Evolutionary conservation across 2,797 vertebrate genomes (phyloP).

Genomic region (Poecilia velifera): DNA sequence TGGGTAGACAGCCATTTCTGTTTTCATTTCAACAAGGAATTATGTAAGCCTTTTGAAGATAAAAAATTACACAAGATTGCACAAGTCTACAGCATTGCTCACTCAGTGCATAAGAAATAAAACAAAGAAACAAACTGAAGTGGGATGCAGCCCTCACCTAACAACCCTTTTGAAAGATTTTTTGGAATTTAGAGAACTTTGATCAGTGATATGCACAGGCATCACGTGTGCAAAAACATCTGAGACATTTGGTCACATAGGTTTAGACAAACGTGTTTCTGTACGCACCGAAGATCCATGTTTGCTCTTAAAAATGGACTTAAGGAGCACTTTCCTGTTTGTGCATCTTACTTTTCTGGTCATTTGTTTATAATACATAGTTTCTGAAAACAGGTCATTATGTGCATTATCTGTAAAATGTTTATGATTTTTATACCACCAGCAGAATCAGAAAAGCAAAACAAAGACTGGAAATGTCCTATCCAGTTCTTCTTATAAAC

Average conservation of each 20-base stretch:
- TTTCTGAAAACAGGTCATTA: background rate
- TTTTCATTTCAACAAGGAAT: slow-evolving; percentile 19
- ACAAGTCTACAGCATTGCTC: slow-evolving; percentile 9
- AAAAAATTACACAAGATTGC: slow-evolving; percentile 8
- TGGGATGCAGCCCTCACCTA: slow-evolving; percentile 41
- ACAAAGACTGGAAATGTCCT: background rate
- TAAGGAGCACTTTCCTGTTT: background rate
- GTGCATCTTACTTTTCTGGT: too few species aligned
- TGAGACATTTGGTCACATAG: slow-evolving; percentile 37
- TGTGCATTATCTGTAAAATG: background rate
- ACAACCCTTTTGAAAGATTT: slow-evolving; percentile 36
- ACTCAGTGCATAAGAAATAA: slow-evolving; percentile 1
- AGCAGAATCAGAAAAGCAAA: background rate
- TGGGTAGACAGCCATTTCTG: slow-evolving; percentile 5
- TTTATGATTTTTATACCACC: background rate
- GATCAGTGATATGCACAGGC: slow-evolving; percentile 26
- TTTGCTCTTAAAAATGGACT: slow-evolving; percentile 8
- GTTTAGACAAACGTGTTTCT: slow-evolving; percentile 40
- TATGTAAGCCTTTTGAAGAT: slow-evolving; percentile 3
- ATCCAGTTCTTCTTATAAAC: background rate
- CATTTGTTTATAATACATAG: background rate
- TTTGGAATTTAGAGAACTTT: slow-evolving; percentile 20
- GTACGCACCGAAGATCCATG: slow-evolving; percentile 19
- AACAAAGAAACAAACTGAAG: background rate
- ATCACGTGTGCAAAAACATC: slow-evolving; percentile 12